Percentiles rank a stretch among this genome's conserved stretches.
Evolutionary conservation across 2,797 vertebrate species (phyloP).

Genomic region (Melanotaenia parkinsoni): DNA sequence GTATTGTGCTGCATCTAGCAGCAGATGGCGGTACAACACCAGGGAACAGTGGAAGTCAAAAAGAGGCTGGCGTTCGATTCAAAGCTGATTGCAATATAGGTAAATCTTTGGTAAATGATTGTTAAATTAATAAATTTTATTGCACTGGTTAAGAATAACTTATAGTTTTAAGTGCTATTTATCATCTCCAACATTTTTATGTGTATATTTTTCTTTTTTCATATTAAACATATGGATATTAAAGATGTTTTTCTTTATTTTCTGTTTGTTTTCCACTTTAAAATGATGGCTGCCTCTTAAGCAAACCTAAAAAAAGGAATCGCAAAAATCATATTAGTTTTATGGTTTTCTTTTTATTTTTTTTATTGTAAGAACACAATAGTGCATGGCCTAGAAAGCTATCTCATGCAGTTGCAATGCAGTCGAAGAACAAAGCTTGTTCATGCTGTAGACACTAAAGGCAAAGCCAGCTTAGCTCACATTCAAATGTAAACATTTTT

Average conservation of each 20-base stretch:
- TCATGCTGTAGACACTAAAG: conserved; percentile 63
- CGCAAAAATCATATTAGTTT: conserved; percentile 32
- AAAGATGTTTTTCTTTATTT: conserved; percentile 36
- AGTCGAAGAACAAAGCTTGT: conserved; percentile 64
- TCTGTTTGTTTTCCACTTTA: conserved; percentile 8
- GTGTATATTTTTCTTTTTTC: conserved; percentile 42
- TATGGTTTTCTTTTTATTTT: not conserved
- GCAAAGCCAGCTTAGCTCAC: conserved; percentile 67
- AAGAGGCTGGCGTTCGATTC: conserved; percentile 84
- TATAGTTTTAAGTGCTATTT: conserved; percentile 62
- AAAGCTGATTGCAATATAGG: conserved; percentile 86
- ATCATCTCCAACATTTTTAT: conserved; percentile 49
- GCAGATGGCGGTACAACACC: conserved; percentile 90
- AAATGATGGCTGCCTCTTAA: conserved; percentile 50
- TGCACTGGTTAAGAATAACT: conserved; percentile 62
- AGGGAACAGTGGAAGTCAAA: conserved; percentile 82
- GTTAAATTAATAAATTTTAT: conserved; percentile 60
- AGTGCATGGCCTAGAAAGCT: conserved; percentile 58
- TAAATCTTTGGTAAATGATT: conserved; percentile 78
- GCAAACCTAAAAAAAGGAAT: conserved; percentile 39
- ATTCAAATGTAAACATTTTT: conserved; percentile 62
- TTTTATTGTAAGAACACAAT: conserved; percentile 34
- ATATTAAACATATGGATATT: conserved; percentile 34
- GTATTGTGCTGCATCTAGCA: conserved; percentile 85
- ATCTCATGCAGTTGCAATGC: conserved; percentile 54